Base-by-base conservation (phyloP, 2,888 invertebrate genomes). In the Melanostoma mellinum region DNA sequence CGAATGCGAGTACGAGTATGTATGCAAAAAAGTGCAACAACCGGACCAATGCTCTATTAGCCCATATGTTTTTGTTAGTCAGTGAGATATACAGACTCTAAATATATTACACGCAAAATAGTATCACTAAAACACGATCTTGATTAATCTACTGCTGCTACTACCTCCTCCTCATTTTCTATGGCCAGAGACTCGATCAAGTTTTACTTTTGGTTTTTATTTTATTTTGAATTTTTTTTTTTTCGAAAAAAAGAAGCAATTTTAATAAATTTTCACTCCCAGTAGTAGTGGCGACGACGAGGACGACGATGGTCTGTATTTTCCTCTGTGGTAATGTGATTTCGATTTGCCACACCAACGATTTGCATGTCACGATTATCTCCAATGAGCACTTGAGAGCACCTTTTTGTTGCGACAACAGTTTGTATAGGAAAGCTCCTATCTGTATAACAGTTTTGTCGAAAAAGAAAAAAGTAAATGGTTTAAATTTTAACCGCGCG, bases 121-220 rank as follows among this genome's bases (percentile, higher is more conserved):
- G n/a, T 79, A 79, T 79, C 74, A 75, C 63, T 63, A 63, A 69
- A 76, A 58, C 85, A 77, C 85, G 82, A 85, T 86, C 77, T 86
- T 82, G 79, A 85, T 85, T 77, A 77, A 73, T 74, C 67, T 67
- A 67, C 74, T 77, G 46, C 30, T 53, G 60, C 55, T 61, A 33
- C 53, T 74, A 61, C 73, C 69, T 56, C 40, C 73, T 40, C 32
- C 53, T 61, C 35, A 50, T 48, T 50, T 63, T 63, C 36, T 20
- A 6, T 44, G 33, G 3, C 35, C 46, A 9, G 30, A 48, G 33
- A 36, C 46, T 61, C 36, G 61, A 46, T 61, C 48, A 46, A 9
- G 3, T 46, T 20, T 20, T 20, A 20, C 20, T 20, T 20, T 20
- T 20, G 20, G 20, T 20, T 20, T 20, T 20, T 20, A 20, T 20